These are phyloP conservation scores for Quiscalus mexicanus DNA, from an alignment of 2,113 vertebrate species.

Conservation along the genomic window DNA sequence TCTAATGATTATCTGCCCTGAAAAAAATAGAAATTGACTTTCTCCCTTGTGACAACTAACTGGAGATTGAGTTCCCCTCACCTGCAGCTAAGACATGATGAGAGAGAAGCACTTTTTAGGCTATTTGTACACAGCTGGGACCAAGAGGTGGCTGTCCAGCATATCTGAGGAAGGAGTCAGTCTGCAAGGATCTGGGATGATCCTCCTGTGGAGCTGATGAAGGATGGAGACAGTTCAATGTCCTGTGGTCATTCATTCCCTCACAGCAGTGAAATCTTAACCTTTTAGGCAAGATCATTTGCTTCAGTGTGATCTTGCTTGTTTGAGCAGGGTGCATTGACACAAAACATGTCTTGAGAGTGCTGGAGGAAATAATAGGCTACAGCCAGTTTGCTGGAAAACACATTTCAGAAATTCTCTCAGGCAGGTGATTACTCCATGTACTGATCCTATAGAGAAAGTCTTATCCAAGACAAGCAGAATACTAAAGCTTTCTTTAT, in stretches of 20 bases:
- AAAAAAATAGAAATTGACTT: not conserved
- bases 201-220: not conserved
- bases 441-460: not conserved
- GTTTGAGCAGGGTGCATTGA: not conserved
- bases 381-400: conserved; percentile 14
- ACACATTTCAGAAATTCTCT: not conserved
- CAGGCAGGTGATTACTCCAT: conserved; percentile 10
- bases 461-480: not conserved
- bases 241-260: not conserved
- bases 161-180: not conserved
- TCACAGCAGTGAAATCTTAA: not conserved
- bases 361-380: not conserved
- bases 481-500: not conserved
- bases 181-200: not conserved
- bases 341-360: not conserved
- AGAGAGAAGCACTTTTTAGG: not conserved
- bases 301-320: not conserved
- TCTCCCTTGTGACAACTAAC: not conserved
- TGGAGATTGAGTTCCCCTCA: not conserved
- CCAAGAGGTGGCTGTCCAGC: not conserved
- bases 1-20: not conserved
- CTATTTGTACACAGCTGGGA: not conserved
- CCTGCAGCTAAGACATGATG: not conserved
- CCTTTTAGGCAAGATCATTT: not conserved
- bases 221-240: rapidly evolving